Evolutionary conservation across 2,888 invertebrate genomes (phyloP).

Genomic region (Erebia palarica): DNA sequence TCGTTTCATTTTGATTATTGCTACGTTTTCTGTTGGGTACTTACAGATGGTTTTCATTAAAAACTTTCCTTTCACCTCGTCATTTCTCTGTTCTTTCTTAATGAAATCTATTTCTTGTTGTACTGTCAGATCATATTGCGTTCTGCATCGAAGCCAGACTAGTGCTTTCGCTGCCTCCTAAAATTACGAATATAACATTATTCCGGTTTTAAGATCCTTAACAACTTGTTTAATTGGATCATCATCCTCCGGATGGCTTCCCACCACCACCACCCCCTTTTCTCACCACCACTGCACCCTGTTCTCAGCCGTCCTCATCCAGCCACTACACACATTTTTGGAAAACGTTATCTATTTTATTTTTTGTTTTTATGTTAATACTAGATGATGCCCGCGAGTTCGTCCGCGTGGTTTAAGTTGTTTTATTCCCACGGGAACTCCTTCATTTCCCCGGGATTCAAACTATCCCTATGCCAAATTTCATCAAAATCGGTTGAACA

Average conservation of each 20-base stretch:
- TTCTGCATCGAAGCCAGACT: constrained; percentile 66
- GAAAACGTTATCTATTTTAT: not conserved
- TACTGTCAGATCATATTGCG: constrained; percentile 48
- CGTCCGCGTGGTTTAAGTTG: no score
- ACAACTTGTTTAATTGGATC: not conserved
- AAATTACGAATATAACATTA: constrained; percentile 11
- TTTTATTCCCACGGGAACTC: no score
- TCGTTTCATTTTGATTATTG: no score
- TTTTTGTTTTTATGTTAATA: not conserved
- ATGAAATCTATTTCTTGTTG: constrained; percentile 56
- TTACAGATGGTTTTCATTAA: constrained; percentile 63
- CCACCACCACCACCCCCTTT: no score
- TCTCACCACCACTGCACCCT: no score
- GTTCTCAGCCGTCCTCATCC: no score
- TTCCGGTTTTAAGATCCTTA: not conserved
- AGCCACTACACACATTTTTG: no score
- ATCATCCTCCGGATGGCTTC: not conserved
- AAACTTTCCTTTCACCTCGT: constrained; percentile 56
- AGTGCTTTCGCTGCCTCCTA: constrained; percentile 63
- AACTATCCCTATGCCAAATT: no score
- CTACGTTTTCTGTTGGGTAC: constrained; percentile 1
- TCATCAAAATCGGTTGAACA: no score
- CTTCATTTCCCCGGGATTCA: no score
- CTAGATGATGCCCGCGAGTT: no score
- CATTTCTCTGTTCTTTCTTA: constrained; percentile 59